Evolutionary conservation across 2,113 vertebrate genomes (phyloP), one percentile per base, ranked within the genome.

Genomic region (Chionodraco myersi): DNA sequence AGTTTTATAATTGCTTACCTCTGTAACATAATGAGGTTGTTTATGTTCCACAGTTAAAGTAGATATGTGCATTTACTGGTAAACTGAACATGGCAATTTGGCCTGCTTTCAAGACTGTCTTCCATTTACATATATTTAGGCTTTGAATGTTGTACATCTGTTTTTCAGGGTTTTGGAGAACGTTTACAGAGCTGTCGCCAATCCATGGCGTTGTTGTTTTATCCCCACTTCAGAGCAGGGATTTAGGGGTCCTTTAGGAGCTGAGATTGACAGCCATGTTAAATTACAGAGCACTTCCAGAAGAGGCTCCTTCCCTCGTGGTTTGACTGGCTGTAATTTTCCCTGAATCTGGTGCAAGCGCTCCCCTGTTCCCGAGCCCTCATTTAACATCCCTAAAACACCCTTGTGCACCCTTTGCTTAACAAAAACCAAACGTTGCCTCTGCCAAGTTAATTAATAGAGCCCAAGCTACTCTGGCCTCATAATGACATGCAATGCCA

Each of bases 391-490:
- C 79, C 89, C 87, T 89, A 87, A 91, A 93, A 85, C 88, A 82
- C 91, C 87, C 86, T 26, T 60, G 82, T 85, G 90, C 84, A 82
- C 65, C 75, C 12, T 23, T 59, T 56, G 71, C 80, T 75, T 79
- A 93, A 93, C 82, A 90, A 92, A 90, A 93, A 86, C 63, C 82
- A 77, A 93, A 88, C 13, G 54, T 58, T 83, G 81, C 86, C 91
- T 94, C 94, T 94, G 93, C 94, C 93, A 93, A 95, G 86, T 93
- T 94, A 94, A 94, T 94, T 94, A 94, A 92, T 91, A 90, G 82
- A 89, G 87, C 72, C 90, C 88, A 89, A 94, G 91, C 90, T 94
- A 93, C 89, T 92, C 73, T 66, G 78, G 64, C 83, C 80, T 91
- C 76, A 68, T 85, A 89, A 83, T 72, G 57, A 61, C 76, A 68